Evolutionary conservation across 2,888 invertebrate species (phyloP).

Genomic region (Pegoplata infirma): DNA sequence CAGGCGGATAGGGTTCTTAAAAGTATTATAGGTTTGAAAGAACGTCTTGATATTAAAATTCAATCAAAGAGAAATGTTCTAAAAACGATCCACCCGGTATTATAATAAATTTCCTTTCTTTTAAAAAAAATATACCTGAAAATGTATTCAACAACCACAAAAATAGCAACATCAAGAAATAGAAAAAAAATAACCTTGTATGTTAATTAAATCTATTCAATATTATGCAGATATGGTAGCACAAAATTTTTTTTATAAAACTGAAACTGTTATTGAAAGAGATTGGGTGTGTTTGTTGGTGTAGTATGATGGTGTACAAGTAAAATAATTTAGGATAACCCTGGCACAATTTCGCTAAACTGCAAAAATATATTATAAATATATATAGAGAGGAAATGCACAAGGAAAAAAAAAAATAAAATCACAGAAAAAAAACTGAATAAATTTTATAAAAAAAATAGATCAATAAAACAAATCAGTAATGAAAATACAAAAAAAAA

Average conservation of each 20-base stretch:
- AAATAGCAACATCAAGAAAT: neutral
- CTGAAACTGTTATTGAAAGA: neutral
- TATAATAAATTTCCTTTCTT: too few relatives aligned
- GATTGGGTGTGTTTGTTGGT: neutral
- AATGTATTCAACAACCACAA: neutral
- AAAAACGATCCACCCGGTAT: too few relatives aligned
- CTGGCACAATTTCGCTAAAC: conserved; percentile 3
- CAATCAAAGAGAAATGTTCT: too few relatives aligned
- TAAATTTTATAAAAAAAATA: conserved; percentile 3
- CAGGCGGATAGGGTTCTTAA: too few relatives aligned
- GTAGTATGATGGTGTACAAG: neutral
- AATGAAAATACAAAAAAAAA: neutral
- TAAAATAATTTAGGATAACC: conserved; percentile 1
- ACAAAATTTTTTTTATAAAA: too few relatives aligned
- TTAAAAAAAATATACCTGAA: neutral
- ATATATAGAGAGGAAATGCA: neutral
- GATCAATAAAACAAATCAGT: conserved; percentile 29
- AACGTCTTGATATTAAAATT: too few relatives aligned
- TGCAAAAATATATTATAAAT: neutral
- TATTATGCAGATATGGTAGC: neutral
- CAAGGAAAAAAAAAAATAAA: neutral
- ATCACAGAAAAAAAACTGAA: neutral
- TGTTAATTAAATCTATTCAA: neutral
- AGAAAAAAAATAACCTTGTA: neutral
- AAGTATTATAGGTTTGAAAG: too few relatives aligned